Conservation (phyloP, 2,113 vertebrate species). For the Alethe castanea region DNA sequence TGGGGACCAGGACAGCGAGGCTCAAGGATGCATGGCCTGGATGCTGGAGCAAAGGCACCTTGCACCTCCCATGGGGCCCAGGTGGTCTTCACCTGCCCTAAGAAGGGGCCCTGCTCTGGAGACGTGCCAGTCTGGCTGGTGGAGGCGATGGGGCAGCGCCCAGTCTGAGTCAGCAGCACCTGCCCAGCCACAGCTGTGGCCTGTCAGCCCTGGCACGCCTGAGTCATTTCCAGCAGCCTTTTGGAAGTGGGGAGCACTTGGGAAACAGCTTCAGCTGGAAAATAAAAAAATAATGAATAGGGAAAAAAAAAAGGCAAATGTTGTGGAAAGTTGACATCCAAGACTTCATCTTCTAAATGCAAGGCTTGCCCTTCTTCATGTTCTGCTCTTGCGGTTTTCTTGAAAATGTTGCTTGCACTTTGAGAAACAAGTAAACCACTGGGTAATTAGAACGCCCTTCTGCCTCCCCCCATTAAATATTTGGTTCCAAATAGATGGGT, state of each 20-base stretch:
- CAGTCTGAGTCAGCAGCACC: neutral
- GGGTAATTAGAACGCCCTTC: neutral
- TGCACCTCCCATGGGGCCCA: neutral
- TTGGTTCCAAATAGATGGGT: neutral
- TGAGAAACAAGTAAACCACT: neutral
- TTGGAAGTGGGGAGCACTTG: neutral
- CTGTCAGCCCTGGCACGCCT: accelerated
- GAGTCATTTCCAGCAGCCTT: neutral
- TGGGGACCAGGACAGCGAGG: neutral
- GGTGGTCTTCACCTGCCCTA: neutral
- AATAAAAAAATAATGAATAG: neutral
- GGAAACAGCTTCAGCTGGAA: neutral
- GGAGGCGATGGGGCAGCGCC: accelerated
- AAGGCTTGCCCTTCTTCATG: neutral
- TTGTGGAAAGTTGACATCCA: accelerated
- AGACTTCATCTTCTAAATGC: neutral
- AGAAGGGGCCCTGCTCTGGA: neutral
- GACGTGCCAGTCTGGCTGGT: neutral
- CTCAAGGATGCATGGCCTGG: neutral
- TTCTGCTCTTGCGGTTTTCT: neutral
- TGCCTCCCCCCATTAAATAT: neutral
- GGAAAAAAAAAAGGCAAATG: neutral
- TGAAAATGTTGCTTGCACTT: neutral
- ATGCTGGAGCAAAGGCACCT: neutral
- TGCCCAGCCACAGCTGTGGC: neutral